Base-by-base conservation (phyloP, 2,797 vertebrate species). In the Menidia menidia region DNA sequence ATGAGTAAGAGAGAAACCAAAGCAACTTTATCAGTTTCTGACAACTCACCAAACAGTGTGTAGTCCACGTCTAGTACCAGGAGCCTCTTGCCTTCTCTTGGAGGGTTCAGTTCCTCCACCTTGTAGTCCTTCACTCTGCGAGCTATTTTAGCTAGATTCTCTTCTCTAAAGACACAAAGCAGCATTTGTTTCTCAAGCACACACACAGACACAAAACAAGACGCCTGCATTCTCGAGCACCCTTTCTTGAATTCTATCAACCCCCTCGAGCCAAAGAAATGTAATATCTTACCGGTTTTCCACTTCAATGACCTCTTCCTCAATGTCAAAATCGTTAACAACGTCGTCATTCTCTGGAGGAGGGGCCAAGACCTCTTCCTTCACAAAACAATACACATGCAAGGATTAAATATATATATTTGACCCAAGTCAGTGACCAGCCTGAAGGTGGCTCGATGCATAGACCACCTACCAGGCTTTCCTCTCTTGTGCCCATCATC, bases 401-500 rank as follows among this genome's bases (percentile, higher is more conserved):
- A 69, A 3, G 65, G 7, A 61, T 50, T 65, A 35, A 63, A 33
- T 31, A 10, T 64, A 33, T 31, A 10, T 64, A 15, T 39, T 33
- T 11, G 18, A 18, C 12, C 55, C 14, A 61, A 44, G 41, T 10
- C 1, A n/a, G 16, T 13, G 19, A 16, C 62, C 18, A 70, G 11
- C 14, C 25, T 18, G 18, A 18, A 30, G n/a, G 10, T 59, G 15
- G 13, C 25, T 32, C 19, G 3, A 2, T 10, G 35, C 10, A 39
- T 10, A 39, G 35, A 39, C 35, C 14, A 58, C 92, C 80, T 95
- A 99, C 98, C 97, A 99, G 93, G 88, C 97, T 97, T 89, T 99
- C 98, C 83, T 99, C 98, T 92, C 98, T 96, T 83, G 96, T 98
- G 64, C 98, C 98, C 98, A 99, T 99, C 98, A 99, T 99, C 97